Base-by-base conservation (phyloP, 2,113 vertebrate genomes). In the Nycticryphes semicollaris region DNA sequence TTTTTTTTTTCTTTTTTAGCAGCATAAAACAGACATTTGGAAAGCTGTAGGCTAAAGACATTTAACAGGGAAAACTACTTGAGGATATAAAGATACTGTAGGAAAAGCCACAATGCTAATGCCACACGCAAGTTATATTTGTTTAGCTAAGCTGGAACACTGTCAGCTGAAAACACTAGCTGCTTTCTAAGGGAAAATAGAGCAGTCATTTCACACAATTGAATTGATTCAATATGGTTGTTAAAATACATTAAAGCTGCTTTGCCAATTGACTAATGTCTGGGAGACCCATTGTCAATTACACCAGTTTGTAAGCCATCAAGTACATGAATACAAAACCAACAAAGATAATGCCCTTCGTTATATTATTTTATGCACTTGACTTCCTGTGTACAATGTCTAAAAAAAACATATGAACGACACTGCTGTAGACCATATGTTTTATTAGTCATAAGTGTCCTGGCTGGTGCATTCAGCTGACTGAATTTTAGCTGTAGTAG, bases 111-210 rank as follows among this genome's bases (percentile, higher is more conserved):
- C 84, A 93, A 86, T 70, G 87, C 77, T 89, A 95, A 89, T 93
- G 96, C 78, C 82, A 77, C 89, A 75, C 60, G 66, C 74, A 93
- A 89, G 82, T 95, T 95, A 67, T 92, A 94, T 96, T 95, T 91
- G 90, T 90, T 92, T 95, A 93, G 78, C 90, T 92, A 89, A 94
- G 87, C 90, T 96, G 91, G 92, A 96, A 94, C 64, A 56, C 60
- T 93, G 76, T 96, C 90, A 95, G 90, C 84, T 96, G 95, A 94
- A 93, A 96, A 96, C 92, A 95, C 96, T 96, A 84, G 96, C 94
- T 94, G 94, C 95, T 96, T 97, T 96, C 94, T 94, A 76, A 91
- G 91, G 95, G 93, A 97, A 96, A 97, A 96, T 81, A 93, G 87
- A 93, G 90, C 89, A 91, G 91, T 95, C 94, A 95, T 95, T 97